Evolutionary conservation across 64 coral and sea anemone genomes (phyloP), one percentile per base, ranked within the genome.

Genomic region (Montipora cactus): DNA sequence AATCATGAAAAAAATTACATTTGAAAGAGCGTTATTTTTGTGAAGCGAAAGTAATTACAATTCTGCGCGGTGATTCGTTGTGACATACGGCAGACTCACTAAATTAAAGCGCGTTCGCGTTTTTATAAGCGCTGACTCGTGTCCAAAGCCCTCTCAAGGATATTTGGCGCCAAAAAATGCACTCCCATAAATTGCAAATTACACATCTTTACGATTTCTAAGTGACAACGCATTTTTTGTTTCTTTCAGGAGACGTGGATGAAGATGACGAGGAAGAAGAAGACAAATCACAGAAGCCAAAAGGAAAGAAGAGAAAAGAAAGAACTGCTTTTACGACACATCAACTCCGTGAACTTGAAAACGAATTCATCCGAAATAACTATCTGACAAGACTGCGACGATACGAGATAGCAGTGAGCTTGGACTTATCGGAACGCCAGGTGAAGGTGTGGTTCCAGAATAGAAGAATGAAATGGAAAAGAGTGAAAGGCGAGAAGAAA

Each of bases 381-480:
- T 93, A 93, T 78, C 48, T 93, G 5, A 93, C 92, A 13, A 87
- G 92, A 80, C 84, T 93, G 20, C 92, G 92, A 44, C 75, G 92
- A 6, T 93, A 93, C 59, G 92, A 93, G 75, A 93, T 93, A 44
- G 92, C 92, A 5, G 92, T 93, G 8, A 88, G 75, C 58, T 59
- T 93, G 92, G 92, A 93, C 85, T 88, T 93, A 75, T 79, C 92
- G 16, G 92, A 93, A 67, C 87, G 92, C 51, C 92, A 93, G 28
- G 92, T 93, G 44, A 93, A 93, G 57, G 92, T 93, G 9, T 93
- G 92, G 92, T 93, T 93, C 47, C 92, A 93, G 46, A 93, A 93
- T n/a, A 53, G 92, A 49, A 59, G 92, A 58, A 93, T 93, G 92
- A 93, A 93, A 50, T 93, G 92, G 92, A 93, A 93, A 67, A 78